Evolutionary conservation across 2,113 vertebrate species (phyloP), one percentile per base, ranked within the genome.

Genomic region (Ondatra zibethicus): DNA sequence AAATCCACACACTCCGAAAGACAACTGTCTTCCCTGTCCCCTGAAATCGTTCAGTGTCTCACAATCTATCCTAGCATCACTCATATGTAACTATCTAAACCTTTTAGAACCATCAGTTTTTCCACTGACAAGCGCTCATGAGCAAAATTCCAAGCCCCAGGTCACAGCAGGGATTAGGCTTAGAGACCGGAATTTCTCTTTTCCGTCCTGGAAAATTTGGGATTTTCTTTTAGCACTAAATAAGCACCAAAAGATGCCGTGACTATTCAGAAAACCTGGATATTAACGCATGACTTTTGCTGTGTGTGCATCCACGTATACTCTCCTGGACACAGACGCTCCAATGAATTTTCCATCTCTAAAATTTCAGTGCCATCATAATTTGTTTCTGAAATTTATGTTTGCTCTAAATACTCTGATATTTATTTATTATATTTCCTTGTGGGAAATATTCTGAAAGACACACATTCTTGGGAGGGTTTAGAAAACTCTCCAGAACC

Each of bases 141-240:
- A 91, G 87, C 68, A 31, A 93, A 96, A 96, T 93, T 88, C 89
- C 42, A 94, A 96, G 68, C 73, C 70, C 88, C 1, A 61, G 65
- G 84, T 94, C 87, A 85, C 5, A 92, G 75, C 21, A 81, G 72
- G 58, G 52, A 13, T 90, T 66, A 55, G 70, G 78, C 63, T 93
- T 76, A 94, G 55, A 85, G 85, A 73, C 36, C 66, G 73, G 58
- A 89, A 94, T 84, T 90, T 95, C 16, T 89, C 88, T 82, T 93
- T 96, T 94, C 84, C 87, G 58, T 91, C 72, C 2, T 77, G 45
- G 78, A 96, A 97, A 95, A 82, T 66, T 89, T 75, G 45, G 16
- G 19, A 0, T 89, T 88, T 88, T 68, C 68, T 80, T 92, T 31
- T 70, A 61, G 25, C 47, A 55, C 89, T 87, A 58, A 78, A 78